These are phyloP conservation scores for Bufo bufo DNA, from an alignment of 2,113 vertebrate species.

Conservation along the genomic window DNA sequence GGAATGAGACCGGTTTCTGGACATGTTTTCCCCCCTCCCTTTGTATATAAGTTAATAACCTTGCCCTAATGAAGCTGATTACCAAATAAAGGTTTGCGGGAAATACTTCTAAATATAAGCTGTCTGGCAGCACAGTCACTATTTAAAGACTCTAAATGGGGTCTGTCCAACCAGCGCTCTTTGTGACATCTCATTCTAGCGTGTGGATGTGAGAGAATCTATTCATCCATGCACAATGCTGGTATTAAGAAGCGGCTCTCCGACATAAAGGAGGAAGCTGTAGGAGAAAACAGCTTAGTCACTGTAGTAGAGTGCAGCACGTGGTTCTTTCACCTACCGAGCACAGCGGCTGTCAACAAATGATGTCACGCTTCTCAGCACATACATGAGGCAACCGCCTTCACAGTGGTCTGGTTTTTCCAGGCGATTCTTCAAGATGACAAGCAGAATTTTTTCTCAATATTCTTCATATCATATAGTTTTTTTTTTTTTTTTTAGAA, in stretches of 20 bases:
- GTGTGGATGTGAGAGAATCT: background rate
- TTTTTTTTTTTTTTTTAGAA: too few relatives aligned
- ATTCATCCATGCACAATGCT: constrained; percentile 22
- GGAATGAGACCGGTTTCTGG: background rate
- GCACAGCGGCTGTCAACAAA: constrained; percentile 41
- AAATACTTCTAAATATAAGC: background rate
- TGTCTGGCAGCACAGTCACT: background rate
- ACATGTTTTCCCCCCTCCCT: background rate
- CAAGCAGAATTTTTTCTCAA: too few relatives aligned
- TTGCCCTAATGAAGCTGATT: background rate
- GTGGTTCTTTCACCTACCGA: background rate
- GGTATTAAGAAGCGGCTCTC: background rate
- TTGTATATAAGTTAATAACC: background rate
- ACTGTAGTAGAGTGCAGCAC: constrained; percentile 9
- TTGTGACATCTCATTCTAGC: background rate
- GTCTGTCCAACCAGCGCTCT: background rate
- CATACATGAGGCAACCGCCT: background rate
- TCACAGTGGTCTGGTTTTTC: background rate
- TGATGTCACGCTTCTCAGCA: constrained; percentile 16
- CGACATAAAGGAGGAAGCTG: constrained; percentile 14
- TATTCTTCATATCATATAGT: too few relatives aligned
- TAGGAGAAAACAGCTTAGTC: constrained; percentile 50
- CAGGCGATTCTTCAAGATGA: too few relatives aligned
- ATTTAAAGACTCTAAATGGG: background rate
- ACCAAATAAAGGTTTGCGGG: constrained; percentile 5